Conservation (phyloP, 35 echinoderm and acorn worm genomes). For the Patiria miniata region DNA sequence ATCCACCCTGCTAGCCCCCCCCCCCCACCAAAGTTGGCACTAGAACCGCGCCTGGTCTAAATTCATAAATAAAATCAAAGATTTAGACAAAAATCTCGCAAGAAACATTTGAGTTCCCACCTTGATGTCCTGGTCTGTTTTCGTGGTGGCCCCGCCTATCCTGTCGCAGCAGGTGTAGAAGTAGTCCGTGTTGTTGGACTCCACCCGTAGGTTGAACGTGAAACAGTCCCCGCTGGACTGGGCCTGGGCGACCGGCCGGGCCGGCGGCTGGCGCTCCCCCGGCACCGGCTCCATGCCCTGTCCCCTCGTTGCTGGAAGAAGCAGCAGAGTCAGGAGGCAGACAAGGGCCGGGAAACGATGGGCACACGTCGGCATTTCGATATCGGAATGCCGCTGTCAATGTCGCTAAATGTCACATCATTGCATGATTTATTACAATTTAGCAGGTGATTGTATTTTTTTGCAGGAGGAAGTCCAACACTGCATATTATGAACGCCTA, state of each 20-base stretch:
- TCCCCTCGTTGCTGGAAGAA: neutral
- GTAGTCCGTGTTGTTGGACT: neutral
- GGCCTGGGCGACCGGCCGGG: neutral
- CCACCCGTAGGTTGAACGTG: neutral
- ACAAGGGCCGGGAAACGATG: neutral
- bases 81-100: no score
- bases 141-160: neutral
- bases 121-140: neutral
- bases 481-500: no score
- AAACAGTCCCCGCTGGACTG: neutral
- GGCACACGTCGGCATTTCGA: no score
- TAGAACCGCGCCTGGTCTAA: no score
- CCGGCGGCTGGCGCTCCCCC: neutral
- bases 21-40: no score
- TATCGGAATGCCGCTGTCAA: no score
- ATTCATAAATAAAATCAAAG: no score
- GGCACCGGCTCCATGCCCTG: neutral
- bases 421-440: no score
- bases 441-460: no score
- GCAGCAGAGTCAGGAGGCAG: neutral
- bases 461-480: no score
- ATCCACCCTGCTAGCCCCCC: no score
- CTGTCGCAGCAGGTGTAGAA: conserved; percentile 14
- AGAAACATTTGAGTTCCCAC: neutral
- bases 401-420: no score